Base-by-base conservation (phyloP, 1,140 invertebrate genomes). In the Homalodisca vitripennis region DNA sequence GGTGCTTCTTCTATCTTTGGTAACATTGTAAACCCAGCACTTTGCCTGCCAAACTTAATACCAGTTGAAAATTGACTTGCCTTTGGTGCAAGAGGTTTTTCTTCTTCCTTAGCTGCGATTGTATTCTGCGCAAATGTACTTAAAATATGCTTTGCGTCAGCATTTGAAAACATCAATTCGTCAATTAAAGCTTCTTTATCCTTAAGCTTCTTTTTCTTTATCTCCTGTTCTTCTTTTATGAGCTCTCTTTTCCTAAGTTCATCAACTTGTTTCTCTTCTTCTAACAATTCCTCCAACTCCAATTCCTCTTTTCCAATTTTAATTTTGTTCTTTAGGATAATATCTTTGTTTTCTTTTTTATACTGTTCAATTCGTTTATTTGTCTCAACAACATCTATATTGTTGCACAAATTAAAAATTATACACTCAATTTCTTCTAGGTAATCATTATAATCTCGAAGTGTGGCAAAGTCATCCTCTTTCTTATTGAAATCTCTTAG, bases 151-250 rank as follows among this genome's bases (percentile, higher is more conserved):
- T 91, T 89, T 0, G 94, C 95, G 81, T 96, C 87, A 26, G 86
- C 88, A 73, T 94, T 91, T 10, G 94, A 95, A 80, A 92, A 95
- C 89, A 96, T 97, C 1, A 98, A 81, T 77, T 97, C 94, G 81
- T 98, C 94, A 72, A 98, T 96, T 0, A 98, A 80, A 1, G 91
- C 91, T 78, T 97, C 93, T 78, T 95, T 95, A 57, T 92, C 88
- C 57, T 89, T 85, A 29, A 92, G 87, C 78, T 95, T 96, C 55
- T 88, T 88, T 75, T 87, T 90, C 75, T 94, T 94, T 12, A 89
- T 85, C 77, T 95, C 90, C 3, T 85, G 77, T 75, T 94, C 91
- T 74, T 88, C 81, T 63, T 79, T 75, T 10, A 78, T 62, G 1
- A 74, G 32, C 70, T 78, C 77, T 51, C 72, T 66, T 60, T 75